phyloP scores from a whole-genome alignment of 2,888 invertebrate genomes.

The Hedychridium roseum region DNA sequence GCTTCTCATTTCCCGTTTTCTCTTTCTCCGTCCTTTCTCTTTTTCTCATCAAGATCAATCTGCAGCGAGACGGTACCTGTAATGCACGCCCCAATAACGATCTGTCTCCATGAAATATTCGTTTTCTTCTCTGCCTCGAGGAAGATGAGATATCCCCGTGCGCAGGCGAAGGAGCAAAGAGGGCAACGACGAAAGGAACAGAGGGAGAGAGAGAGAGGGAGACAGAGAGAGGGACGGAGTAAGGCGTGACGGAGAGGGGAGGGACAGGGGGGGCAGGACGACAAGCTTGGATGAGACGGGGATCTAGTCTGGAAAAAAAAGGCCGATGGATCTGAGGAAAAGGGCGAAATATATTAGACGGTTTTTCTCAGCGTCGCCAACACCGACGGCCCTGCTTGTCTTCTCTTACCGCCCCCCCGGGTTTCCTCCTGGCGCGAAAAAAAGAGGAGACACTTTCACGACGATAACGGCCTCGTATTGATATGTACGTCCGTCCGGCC shows the following conservation, averaged over 20 bases:
- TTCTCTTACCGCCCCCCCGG: no score
- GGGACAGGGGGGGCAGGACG: constrained; percentile 8
- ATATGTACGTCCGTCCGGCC: no score
- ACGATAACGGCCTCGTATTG: no score
- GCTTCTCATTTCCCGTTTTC: constrained; percentile 16
- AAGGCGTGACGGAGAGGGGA: constrained; percentile 2
- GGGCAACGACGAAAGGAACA: constrained; percentile 2
- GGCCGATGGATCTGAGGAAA: no score
- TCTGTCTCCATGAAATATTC: constrained; percentile 47
- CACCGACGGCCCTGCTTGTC: no score
- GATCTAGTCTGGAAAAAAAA: background rate
- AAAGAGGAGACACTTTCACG: no score
- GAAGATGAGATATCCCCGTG: constrained; percentile 21
- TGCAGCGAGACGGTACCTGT: constrained; percentile 51
- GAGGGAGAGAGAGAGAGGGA: constrained; percentile 8
- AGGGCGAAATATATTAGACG: no score
- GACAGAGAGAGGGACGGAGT: constrained; percentile 1
- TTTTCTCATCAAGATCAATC: constrained; percentile 32
- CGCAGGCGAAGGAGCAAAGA: constrained; percentile 6
- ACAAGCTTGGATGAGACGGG: constrained; percentile 3
- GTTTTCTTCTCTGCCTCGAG: constrained; percentile 32
- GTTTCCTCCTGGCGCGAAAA: no score
- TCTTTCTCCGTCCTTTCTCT: constrained; percentile 16
- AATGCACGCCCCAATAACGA: constrained; percentile 56
- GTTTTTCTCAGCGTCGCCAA: no score